These are phyloP conservation scores for Cherax destructor DNA, from an alignment of 1,140 invertebrate species.

Conservation along the genomic window DNA sequence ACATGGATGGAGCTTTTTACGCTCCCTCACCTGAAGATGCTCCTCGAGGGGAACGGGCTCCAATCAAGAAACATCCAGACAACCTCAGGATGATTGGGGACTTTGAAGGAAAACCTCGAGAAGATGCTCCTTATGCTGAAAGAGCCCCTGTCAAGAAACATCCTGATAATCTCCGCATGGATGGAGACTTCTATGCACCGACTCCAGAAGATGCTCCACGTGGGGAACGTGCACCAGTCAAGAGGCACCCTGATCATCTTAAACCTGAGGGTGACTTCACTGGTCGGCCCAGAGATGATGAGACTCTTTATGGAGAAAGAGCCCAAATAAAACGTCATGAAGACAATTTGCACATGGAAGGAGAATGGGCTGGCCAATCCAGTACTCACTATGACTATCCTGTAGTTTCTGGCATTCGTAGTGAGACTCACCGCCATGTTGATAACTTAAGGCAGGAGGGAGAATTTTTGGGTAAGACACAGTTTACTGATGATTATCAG, in stretches of 20 bases:
- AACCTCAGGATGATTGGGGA: conserved; percentile 47
- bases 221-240: conserved; percentile 38
- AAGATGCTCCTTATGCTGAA: conserved; percentile 63
- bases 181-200: conserved; percentile 61
- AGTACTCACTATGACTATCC: conserved; percentile 45
- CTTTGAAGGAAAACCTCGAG: conserved; percentile 35
- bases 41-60: conserved; percentile 35
- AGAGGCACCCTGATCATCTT: conserved; percentile 38
- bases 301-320: conserved; percentile 72
- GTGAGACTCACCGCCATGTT: conserved; percentile 73
- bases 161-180: conserved; percentile 76
- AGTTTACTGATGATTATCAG: conserved; percentile 62
- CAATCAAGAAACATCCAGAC: conserved; percentile 52
- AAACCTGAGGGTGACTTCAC: conserved; percentile 84
- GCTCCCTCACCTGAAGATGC: conserved; percentile 73
- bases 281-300: conserved; percentile 33
- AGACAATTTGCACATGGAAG: conserved; percentile 69
- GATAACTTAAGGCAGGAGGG: conserved; percentile 81
- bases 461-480: conserved; percentile 74
- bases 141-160: conserved; percentile 76
- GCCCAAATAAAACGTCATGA: conserved; percentile 74
- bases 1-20: conserved; percentile 33
- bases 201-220: conserved; percentile 26
- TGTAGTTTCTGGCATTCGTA: conserved; percentile 48
- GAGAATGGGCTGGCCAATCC: conserved; percentile 50